These are phyloP conservation scores for Axea sp. DNA, from an alignment of 2,888 invertebrate species.

Conservation along the genomic window DNA sequence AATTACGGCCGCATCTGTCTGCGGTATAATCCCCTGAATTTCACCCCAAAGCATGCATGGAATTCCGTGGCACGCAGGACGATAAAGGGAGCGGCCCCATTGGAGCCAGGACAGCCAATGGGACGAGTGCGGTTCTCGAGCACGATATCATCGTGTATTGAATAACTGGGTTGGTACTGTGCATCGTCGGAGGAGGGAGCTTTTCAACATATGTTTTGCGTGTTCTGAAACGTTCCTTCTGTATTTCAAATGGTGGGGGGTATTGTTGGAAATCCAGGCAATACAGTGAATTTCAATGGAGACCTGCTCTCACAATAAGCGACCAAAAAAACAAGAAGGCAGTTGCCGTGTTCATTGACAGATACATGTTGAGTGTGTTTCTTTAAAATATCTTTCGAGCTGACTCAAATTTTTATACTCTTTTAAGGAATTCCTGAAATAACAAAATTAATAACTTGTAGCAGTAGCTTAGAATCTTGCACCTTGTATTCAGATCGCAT, in stretches of 20 bases:
- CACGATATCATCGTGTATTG: slow-evolving; percentile 54
- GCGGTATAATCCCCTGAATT: slow-evolving; percentile 41
- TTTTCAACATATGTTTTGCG: slow-evolving; percentile 63
- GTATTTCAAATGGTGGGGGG: slow-evolving; percentile 44
- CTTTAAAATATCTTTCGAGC: slow-evolving; percentile 9
- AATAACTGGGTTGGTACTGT: slow-evolving; percentile 50
- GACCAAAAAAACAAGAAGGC: slow-evolving; percentile 17
- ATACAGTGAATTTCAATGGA: slow-evolving; percentile 47
- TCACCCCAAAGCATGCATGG: slow-evolving; percentile 52
- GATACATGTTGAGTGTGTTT: slow-evolving; percentile 30
- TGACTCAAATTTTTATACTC: slow-evolving; percentile 1
- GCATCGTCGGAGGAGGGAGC: slow-evolving; percentile 46
- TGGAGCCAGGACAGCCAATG: slow-evolving; percentile 53
- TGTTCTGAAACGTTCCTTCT: slow-evolving; percentile 38
- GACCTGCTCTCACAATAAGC: slow-evolving; percentile 44
- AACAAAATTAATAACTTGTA: too few relatives aligned
- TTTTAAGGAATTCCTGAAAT: too few relatives aligned
- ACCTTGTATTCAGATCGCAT: too few relatives aligned
- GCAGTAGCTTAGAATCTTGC: too few relatives aligned
- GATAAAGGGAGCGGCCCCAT: slow-evolving; percentile 22
- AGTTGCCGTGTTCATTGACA: slow-evolving; percentile 26
- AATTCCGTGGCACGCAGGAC: slow-evolving; percentile 24
- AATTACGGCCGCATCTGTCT: slow-evolving; percentile 67
- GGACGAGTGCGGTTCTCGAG: slow-evolving; percentile 28
- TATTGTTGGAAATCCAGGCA: slow-evolving; percentile 53